These are phyloP conservation scores for Nansenia antarctica DNA, from an alignment of 2,113 vertebrate species.

Conservation along the genomic window DNA sequence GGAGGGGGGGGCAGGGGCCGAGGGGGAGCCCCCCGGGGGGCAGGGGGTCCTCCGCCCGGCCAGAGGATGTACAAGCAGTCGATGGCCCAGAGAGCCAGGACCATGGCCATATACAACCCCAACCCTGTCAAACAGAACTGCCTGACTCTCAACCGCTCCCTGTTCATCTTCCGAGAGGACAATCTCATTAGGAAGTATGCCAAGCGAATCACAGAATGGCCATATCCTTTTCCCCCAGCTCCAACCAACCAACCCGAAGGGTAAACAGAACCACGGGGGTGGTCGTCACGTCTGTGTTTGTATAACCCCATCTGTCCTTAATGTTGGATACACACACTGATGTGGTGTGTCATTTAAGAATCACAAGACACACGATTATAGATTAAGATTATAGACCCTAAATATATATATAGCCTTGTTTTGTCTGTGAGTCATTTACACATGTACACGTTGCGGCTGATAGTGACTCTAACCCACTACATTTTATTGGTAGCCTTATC, in stretches of 20 bases:
- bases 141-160: constrained; percentile 97
- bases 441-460: no score
- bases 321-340: constrained; percentile 10
- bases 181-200: constrained; percentile 98
- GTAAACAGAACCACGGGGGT: neutral
- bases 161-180: constrained; percentile 99
- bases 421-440: no score
- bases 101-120: constrained; percentile 99
- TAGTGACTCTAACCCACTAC: no score
- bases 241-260: neutral
- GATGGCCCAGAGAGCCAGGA: constrained; percentile 96
- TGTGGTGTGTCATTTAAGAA: neutral
- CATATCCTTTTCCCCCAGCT: constrained; percentile 88
- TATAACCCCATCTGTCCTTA: neutral
- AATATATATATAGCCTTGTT: neutral
- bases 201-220: constrained; percentile 98
- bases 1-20: constrained; percentile 77
- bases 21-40: constrained; percentile 85
- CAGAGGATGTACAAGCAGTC: constrained; percentile 98
- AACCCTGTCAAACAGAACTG: constrained; percentile 99
- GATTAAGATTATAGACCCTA: neutral
- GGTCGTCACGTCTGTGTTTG: constrained; percentile 7
- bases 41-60: constrained; percentile 86
- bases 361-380: neutral
- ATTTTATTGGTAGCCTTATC: neutral